A percentile compares a stretch with the other conserved stretches of the same genome.
phyloP scores from a whole-genome alignment of 2,888 invertebrate genomes.

The Orthosia cruda region DNA sequence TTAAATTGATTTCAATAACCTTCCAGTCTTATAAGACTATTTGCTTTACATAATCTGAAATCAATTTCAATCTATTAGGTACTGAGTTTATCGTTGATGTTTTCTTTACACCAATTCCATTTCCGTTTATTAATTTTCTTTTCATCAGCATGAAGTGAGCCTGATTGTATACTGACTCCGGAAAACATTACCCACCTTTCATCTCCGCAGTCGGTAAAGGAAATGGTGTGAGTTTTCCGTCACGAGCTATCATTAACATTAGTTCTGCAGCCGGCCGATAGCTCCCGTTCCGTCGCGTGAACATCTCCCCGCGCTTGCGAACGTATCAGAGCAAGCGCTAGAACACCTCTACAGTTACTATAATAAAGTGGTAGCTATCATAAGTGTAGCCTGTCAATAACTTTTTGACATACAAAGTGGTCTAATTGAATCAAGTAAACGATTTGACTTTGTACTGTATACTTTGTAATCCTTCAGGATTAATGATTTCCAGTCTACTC shows the following conservation, averaged over 20 bases:
- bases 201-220: constrained; percentile 39
- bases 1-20: constrained; percentile 8
- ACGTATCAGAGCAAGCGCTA: constrained; percentile 13
- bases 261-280: constrained; percentile 22
- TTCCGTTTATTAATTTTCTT: background rate
- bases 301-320: constrained; percentile 24
- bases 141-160: background rate
- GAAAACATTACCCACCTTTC: constrained; percentile 28
- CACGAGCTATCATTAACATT: constrained; percentile 44
- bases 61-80: background rate
- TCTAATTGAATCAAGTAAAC: no score
- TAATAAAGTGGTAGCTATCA: background rate
- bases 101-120: background rate
- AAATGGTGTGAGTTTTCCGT: constrained; percentile 37
- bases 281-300: constrained; percentile 36
- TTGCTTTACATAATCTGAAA: background rate
- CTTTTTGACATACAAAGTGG: no score
- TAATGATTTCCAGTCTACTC: background rate
- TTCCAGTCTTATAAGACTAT: background rate
- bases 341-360: constrained; percentile 20
- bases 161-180: background rate
- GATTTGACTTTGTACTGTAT: background rate
- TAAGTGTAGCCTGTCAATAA: background rate
- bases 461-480: no score
- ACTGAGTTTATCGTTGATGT: background rate